Evolutionary conservation across 2,113 vertebrate genomes (phyloP).

Genomic region (Psittacus erithacus): DNA sequence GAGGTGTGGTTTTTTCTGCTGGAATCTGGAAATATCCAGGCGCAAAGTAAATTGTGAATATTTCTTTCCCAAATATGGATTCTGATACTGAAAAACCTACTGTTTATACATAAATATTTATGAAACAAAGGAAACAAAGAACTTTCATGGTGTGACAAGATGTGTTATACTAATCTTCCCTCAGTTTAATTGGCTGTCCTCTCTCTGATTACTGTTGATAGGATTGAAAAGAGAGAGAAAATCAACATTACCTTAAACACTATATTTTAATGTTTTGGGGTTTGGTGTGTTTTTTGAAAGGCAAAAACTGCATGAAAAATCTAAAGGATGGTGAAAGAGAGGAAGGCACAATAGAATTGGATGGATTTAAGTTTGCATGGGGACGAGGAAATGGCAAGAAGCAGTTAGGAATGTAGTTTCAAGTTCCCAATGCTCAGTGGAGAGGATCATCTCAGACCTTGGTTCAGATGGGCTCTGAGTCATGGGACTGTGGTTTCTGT

Average conservation of each 20-base stretch:
- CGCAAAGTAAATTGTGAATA: not conserved
- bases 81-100: not conserved
- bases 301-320: not conserved
- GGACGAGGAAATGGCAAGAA: constrained; percentile 21
- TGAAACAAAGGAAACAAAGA: not conserved
- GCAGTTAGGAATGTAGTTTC: constrained; percentile 39
- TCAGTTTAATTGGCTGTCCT: not conserved
- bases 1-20: not conserved
- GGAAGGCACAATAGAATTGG: not conserved
- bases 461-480: constrained; percentile 12
- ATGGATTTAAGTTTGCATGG: not conserved
- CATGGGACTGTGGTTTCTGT: constrained; percentile 46
- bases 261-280: not conserved
- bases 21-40: not conserved
- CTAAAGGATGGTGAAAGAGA: not conserved
- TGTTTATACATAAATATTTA: not conserved
- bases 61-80: not conserved
- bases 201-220: not conserved
- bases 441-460: constrained; percentile 1
- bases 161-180: not conserved
- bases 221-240: not conserved
- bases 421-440: not conserved
- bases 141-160: not conserved
- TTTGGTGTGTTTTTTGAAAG: not conserved
- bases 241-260: not conserved